Evolutionary conservation across 1,140 invertebrate species (phyloP), one percentile per base, ranked within the genome.

Genomic region (Drosophila santomea): DNA sequence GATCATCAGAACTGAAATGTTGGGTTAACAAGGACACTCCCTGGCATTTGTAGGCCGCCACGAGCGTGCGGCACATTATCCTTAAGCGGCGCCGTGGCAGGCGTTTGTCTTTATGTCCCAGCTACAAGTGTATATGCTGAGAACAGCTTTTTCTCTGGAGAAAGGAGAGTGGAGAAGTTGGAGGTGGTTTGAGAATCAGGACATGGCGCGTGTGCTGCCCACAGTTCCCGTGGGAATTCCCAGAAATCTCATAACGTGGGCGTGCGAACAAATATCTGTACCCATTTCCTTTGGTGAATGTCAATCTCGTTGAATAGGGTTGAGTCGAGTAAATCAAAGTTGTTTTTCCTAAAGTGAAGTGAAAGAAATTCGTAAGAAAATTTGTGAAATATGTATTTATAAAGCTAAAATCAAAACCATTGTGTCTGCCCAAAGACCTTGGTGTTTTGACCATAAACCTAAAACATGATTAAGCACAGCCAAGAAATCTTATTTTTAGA

Each of bases 41-140:
- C 72, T 44, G 11, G n/a, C n/a, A 41, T 58, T 69, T 72, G 50
- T 67, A 72, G 71, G 81, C 48, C 61, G 74, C 10, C 36, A 7
- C n/a, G 44, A 80, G 63, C 79, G 80, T 86, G 84, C 57, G 82
- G 64, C 84, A 81, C 72, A 86, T 86, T 86, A 86, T 86, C 82
- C 84, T 86, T 86, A 72, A 86, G 60, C 82, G 84, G 50, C 80
- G 84, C 72, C 76, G 58, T 28, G 74, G 66, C 82, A 76, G 64
- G 11, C 84, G 82, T 45, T 80, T 68, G 48, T 84, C 62, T 66
- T 69, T 74, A 61, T 74, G 52, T 79, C 48, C 71, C 15, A 25
- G 60, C 41, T 81, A 80, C 81, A 85, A 85, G 81, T 85, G 78
- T 63, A 85, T 74, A 59, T 64, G 80, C 79, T 52, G 51, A 69